These are phyloP conservation scores for Stratiolaelaps scimitus DNA, from an alignment of 1,140 invertebrate species.

Conservation along the genomic window DNA sequence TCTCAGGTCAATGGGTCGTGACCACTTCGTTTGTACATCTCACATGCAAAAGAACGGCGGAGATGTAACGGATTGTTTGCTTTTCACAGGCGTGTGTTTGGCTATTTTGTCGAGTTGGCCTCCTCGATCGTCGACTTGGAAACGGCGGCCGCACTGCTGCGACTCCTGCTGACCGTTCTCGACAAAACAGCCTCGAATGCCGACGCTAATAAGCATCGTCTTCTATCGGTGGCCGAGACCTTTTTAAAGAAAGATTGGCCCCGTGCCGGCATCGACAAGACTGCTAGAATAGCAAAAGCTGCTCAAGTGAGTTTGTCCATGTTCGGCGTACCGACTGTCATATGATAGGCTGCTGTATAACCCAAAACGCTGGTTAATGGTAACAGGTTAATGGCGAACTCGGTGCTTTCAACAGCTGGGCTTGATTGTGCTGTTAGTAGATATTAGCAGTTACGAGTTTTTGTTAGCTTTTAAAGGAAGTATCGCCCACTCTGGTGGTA, in stretches of 20 bases:
- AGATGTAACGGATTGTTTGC: background rate
- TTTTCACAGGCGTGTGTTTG: background rate
- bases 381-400: no score
- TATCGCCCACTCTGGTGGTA: no score
- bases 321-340: no score
- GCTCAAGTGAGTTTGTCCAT: background rate
- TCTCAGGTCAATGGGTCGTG: no score
- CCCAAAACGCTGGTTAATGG: no score
- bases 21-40: no score
- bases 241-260: constrained; percentile 12
- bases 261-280: background rate
- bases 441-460: no score
- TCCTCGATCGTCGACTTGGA: background rate
- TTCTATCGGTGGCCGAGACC: background rate
- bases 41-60: no score
- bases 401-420: no score
- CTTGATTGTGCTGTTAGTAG: no score
- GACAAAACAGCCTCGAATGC: constrained; percentile 21
- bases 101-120: constrained; percentile 8
- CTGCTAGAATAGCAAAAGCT: background rate
- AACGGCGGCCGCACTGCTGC: constrained; percentile 6
- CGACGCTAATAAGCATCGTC: constrained; percentile 10
- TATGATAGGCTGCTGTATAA: no score
- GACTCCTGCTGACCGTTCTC: background rate
- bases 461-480: no score